phyloP scores from a whole-genome alignment of 2,888 invertebrate genomes.

The Macrophya alboannulata region DNA sequence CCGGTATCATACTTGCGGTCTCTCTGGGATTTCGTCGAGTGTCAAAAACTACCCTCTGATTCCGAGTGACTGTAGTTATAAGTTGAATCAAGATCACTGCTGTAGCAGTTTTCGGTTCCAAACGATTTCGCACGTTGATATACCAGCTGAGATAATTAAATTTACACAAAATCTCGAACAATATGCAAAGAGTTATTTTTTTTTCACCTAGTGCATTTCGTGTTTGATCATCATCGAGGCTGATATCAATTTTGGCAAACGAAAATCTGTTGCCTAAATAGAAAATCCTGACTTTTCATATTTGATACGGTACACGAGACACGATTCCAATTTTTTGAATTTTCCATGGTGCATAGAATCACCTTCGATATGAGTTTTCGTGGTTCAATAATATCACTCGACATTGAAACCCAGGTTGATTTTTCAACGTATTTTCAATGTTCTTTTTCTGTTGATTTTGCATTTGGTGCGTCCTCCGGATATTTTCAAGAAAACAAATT shows the following conservation, averaged over 20 bases:
- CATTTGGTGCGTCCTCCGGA: background rate
- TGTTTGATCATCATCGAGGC: no score
- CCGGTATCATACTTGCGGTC: background rate
- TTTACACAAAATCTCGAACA: no score
- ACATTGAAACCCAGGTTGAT: background rate
- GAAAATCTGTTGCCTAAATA: background rate
- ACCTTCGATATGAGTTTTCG: background rate
- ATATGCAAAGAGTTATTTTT: no score
- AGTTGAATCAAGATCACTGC: background rate
- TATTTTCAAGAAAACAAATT: background rate
- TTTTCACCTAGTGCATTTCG: no score
- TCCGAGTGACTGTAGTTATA: background rate
- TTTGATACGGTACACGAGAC: background rate
- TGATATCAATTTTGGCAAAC: background rate
- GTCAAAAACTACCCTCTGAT: background rate
- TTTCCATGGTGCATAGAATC: background rate
- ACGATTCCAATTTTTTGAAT: background rate
- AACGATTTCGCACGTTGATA: no score
- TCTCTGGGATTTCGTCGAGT: slow-evolving; percentile 20
- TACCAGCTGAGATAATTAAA: no score
- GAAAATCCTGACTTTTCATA: background rate
- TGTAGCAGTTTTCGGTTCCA: background rate
- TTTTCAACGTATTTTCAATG: background rate
- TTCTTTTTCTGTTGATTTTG: background rate
- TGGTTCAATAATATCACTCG: background rate